A percentile compares a stretch with the other conserved stretches of the same genome.
phyloP scores from a whole-genome alignment of 2,888 invertebrate species.

The Ectobius pallidus region DNA sequence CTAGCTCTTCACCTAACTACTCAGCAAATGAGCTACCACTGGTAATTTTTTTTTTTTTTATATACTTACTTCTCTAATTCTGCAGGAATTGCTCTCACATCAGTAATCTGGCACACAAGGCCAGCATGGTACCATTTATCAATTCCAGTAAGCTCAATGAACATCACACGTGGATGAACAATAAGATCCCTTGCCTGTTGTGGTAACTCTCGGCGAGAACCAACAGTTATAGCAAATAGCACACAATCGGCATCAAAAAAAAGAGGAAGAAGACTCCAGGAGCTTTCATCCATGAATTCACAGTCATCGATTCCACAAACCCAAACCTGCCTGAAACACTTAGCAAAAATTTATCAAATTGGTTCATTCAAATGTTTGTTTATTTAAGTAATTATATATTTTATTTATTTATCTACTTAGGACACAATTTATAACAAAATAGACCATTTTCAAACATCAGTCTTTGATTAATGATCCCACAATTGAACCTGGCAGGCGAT shows the following conservation, averaged over 20 bases:
- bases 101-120: constrained; percentile 66
- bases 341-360: no score
- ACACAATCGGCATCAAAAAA: constrained; percentile 7
- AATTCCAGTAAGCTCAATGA: constrained; percentile 5
- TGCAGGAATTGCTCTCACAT: constrained; percentile 62
- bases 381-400: no score
- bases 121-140: constrained; percentile 54
- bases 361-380: no score
- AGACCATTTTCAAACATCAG: no score
- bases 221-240: constrained; percentile 10
- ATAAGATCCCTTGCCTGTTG: neutral
- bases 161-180: neutral
- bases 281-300: constrained; percentile 18
- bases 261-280: constrained; percentile 14
- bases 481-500: no score
- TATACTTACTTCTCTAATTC: constrained; percentile 59
- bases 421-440: no score
- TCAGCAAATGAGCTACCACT: no score
- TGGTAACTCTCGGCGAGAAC: neutral
- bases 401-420: no score
- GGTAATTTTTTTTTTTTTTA: no score
- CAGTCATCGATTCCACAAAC: constrained; percentile 23
- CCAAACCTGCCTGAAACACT: neutral
- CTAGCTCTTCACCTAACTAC: no score
- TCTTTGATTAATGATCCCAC: no score